Evolutionary conservation across 2,888 invertebrate genomes (phyloP), one percentile per base, ranked within the genome.

Genomic region (Zygogramma bicolorata): DNA sequence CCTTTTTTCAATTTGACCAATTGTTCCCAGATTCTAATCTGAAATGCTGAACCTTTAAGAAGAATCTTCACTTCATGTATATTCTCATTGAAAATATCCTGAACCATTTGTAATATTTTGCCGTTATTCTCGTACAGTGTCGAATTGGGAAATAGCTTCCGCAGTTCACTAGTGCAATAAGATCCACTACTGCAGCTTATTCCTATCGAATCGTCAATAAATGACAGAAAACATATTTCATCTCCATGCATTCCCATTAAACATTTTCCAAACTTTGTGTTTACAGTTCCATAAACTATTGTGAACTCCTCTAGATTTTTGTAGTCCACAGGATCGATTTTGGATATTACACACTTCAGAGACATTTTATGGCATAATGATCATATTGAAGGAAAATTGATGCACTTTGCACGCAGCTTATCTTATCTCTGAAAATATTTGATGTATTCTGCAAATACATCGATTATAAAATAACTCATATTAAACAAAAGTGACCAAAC

Each of bases 11-110:
- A 73, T 2, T 82, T 79, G 10, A 81, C 62, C 63, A 87, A 65
- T 27, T 83, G 81, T 70, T 85, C 82, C 86, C 86, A 87, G 4
- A 86, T 85, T 27, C 77, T 74, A 6, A 84, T 75, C 71, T 87
- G 83, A 69, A 86, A 82, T 3, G 83, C 81, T 1, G 86, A 86
- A 22, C 87, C 86, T 67, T 81, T 82, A 13, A 87, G 67, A 27
- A 83, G 65, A 0, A 85, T 58, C 25, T 83, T 75, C 4, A 84
- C 29, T 18, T 78, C 42, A 5, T 67, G 61, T 10, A 63, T n/a
- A 22, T 76, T 66, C 42, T 75, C 75, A 38, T 81, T 65, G 29
- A 77, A 77, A 13, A 73, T 34, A 7, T 58, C n/a, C 38, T 72
- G 8, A 8, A 60, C 15, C 22, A 77, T 75, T 1, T 69, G 69